Conservation (phyloP, 2,113 vertebrate species). For the Burhinus bistriatus region DNA sequence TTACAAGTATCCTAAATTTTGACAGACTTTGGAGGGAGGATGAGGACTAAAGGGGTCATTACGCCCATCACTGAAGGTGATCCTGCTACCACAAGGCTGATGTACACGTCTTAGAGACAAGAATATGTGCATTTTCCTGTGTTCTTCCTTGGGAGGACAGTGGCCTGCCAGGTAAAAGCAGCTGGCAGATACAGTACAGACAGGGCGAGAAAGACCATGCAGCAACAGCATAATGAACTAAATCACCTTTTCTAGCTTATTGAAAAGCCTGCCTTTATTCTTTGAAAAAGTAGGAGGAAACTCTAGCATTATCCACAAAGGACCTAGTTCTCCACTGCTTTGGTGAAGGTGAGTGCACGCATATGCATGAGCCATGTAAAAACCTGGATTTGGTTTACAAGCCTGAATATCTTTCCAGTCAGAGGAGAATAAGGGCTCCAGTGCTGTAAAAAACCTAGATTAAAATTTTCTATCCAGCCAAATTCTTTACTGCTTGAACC, state of each 20-base stretch:
- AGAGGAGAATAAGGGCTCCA: background rate
- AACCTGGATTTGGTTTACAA: background rate
- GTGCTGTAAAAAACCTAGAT: background rate
- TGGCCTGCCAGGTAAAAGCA: background rate
- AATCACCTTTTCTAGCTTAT: background rate
- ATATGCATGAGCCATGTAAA: background rate
- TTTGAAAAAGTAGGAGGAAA: background rate
- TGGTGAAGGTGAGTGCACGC: background rate
- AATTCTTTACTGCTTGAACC: background rate
- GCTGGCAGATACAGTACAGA: background rate
- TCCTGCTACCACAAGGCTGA: fast-evolving
- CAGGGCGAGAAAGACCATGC: fast-evolving
- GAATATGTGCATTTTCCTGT: background rate
- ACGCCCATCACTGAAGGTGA: background rate
- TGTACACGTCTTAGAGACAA: background rate
- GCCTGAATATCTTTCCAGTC: background rate
- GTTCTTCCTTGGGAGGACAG: background rate
- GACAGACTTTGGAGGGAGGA: background rate
- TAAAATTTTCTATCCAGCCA: background rate
- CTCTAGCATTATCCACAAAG: background rate
- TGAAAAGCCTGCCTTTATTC: background rate
- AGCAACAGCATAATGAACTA: background rate
- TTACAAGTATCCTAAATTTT: background rate
- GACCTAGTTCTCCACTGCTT: background rate
- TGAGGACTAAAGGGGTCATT: too few relatives aligned